Conservation (phyloP, 2,797 vertebrate genomes). For the Epinephelus awoara region DNA sequence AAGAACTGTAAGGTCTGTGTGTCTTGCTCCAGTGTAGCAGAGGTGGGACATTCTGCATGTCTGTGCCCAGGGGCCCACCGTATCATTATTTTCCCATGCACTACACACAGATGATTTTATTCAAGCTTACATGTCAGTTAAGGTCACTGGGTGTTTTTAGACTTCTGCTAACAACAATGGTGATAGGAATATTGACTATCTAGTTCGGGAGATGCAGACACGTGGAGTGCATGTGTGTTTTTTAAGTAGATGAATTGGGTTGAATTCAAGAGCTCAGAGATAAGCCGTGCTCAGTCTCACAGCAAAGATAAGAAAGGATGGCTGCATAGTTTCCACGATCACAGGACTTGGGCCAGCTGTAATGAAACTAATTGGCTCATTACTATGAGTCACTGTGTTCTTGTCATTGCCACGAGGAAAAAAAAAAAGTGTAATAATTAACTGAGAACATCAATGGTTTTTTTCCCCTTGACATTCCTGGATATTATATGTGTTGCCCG, state of each 20-base stretch:
- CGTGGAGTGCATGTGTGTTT: conserved; percentile 9
- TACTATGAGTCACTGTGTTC: conserved; percentile 28
- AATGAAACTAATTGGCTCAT: conserved; percentile 63
- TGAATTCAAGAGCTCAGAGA: not conserved
- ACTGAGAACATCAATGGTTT: conserved; percentile 11
- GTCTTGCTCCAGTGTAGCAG: not conserved
- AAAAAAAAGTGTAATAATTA: conserved; percentile 34
- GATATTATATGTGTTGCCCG: conserved; percentile 1
- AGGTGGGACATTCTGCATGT: not conserved
- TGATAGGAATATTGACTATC: not conserved
- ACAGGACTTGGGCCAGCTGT: conserved; percentile 24
- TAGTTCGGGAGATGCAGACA: not conserved
- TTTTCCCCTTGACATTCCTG: conserved; percentile 7
- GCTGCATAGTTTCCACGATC: conserved; percentile 69
- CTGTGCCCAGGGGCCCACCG: too few species aligned
- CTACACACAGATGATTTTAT: not conserved
- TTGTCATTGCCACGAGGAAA: conserved; percentile 41
- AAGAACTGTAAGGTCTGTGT: too few species aligned
- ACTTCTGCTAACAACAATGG: too few species aligned
- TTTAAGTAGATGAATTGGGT: not conserved
- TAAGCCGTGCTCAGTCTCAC: conserved; percentile 22
- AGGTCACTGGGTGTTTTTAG: not conserved
- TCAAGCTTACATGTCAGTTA: not conserved
- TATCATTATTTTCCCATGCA: too few species aligned
- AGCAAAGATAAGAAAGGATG: conserved; percentile 32